Percentiles rank a stretch among this genome's conserved stretches.
These are phyloP conservation scores for Apamea monoglypha DNA, from an alignment of 2,888 invertebrate species.

Conservation along the genomic window DNA sequence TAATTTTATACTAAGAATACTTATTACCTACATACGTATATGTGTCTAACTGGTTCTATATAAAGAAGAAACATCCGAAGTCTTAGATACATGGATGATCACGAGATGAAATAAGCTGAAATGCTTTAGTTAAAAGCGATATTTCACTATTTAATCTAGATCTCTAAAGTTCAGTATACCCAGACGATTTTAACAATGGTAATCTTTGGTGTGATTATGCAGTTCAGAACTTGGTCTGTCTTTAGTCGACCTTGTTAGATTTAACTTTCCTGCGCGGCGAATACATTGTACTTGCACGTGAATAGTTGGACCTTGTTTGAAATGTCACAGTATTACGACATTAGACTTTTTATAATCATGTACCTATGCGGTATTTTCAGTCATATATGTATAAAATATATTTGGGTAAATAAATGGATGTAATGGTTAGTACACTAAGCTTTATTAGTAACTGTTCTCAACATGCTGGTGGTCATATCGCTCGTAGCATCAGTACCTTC, in stretches of 20 bases:
- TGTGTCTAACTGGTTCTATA: background rate
- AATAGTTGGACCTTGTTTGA: constrained; percentile 61
- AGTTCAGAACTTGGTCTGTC: constrained; percentile 63
- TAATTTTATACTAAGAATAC: constrained; percentile 10
- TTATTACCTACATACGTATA: background rate
- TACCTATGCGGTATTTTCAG: background rate
- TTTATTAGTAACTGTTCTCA: background rate
- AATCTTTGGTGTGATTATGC: constrained; percentile 67
- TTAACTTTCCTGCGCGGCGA: constrained; percentile 68
- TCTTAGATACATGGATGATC: background rate
- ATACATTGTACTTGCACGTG: constrained; percentile 12
- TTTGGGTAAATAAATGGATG: background rate
- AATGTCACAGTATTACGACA: constrained; percentile 35
- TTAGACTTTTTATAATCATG: background rate
- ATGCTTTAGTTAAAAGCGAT: constrained; percentile 7
- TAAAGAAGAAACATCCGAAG: background rate
- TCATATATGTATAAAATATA: background rate
- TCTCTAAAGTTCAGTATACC: constrained; percentile 64
- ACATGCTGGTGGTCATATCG: background rate
- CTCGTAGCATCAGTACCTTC: background rate
- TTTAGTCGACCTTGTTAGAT: constrained; percentile 70
- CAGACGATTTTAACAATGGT: constrained; percentile 69
- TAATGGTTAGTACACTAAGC: background rate
- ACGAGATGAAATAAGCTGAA: constrained; percentile 12
- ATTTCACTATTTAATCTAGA: constrained; percentile 49